Conservation (phyloP, 2,888 invertebrate genomes). For the Conus canariensis region DNA sequence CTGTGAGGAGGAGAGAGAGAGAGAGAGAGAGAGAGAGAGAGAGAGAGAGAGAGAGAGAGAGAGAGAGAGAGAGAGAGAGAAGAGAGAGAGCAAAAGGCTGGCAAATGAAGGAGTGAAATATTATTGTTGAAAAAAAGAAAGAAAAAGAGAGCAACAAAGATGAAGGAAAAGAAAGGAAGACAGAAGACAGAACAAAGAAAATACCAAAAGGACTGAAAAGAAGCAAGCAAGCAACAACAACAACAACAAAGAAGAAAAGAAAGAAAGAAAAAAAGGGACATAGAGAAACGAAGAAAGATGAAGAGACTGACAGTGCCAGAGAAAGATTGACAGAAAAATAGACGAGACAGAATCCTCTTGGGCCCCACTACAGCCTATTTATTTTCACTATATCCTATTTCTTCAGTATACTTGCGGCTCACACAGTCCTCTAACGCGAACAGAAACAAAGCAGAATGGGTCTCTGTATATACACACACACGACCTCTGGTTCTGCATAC, state of each 20-base stretch:
- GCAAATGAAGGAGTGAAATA: too few relatives aligned
- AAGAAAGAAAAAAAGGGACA: not conserved
- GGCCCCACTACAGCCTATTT: too few relatives aligned
- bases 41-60: not conserved
- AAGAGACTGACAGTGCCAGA: not conserved
- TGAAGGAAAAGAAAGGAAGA: not conserved
- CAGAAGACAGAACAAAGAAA: not conserved
- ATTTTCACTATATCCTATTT: too few relatives aligned
- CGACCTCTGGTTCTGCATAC: too few relatives aligned
- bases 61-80: too few relatives aligned
- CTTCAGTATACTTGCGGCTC: too few relatives aligned
- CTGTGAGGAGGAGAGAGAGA: not conserved
- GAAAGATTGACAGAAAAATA: not conserved
- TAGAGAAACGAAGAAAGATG: not conserved
- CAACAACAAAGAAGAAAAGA: not conserved
- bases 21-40: constrained; percentile 19
- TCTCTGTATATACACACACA: too few relatives aligned
- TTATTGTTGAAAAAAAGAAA: not conserved
- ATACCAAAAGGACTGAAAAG: not conserved
- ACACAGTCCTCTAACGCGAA: too few relatives aligned
- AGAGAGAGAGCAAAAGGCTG: too few relatives aligned
- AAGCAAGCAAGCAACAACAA: not conserved
- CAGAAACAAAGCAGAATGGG: too few relatives aligned
- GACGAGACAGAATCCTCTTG: not conserved
- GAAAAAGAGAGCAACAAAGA: not conserved